Base-by-base conservation (phyloP, 2,113 vertebrate species). In the Rhagologus leucostigma region DNA sequence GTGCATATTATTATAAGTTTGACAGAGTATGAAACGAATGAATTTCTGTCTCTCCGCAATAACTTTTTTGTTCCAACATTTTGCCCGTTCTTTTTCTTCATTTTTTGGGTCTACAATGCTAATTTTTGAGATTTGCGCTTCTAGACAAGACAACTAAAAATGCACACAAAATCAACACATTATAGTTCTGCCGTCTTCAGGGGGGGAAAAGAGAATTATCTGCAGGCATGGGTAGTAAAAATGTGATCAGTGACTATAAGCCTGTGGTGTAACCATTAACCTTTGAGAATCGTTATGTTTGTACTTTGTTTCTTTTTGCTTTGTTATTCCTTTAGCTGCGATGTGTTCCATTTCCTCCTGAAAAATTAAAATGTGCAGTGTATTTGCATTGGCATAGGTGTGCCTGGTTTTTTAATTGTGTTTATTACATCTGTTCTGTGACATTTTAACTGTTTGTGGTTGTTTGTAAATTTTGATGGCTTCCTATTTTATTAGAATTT, bases 21-120 rank as follows among this genome's bases (percentile, higher is more conserved):
- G 95, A 90, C 73, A 94, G 86, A 95, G 55, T 95, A 93, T 76
- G 73, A 92, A 94, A 96, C 80, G 93, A 68, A 90, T 91, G 59
- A 91, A 92, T 96, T 93, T 98, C 84, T 94, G 7, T 74, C 76
- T 96, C 64, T 87, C 76, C 95, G 76, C 87, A 77, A 27, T 84
- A 69, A 90, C 84, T 96, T 79, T 92, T 70, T 56, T 60, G 6
- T 87, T 89, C 17, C 42, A 55, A 9, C 56, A 57, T 83, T 93
- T 93, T 93, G 3, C 11, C 35, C 47, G 19, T 52, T 82, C n/a
- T 94, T 75, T 90, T 89, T 65, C 44, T 63, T 73, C 11, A 9
- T 70, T 57, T 67, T 67, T 73, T 84, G 33, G 22, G n/a, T 89
- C 73, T 81, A 82, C 78, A 50, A 4, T 30, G 19, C 41, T 95